These are phyloP conservation scores for Elaeidobius kamerunicus DNA, from an alignment of 2,888 invertebrate species.

Conservation along the genomic window DNA sequence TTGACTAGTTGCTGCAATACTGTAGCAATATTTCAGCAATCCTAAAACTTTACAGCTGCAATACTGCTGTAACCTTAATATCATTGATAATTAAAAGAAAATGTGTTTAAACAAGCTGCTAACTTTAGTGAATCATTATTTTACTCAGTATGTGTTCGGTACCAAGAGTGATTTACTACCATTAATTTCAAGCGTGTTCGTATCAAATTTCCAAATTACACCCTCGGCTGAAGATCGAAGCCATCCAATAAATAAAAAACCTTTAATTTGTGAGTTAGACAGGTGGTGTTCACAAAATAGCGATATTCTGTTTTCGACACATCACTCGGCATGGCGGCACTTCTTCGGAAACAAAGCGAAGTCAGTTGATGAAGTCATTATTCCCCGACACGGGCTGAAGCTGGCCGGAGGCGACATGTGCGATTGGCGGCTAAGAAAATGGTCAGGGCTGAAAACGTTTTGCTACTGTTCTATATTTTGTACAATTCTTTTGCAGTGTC, in stretches of 20 bases:
- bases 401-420: conserved; percentile 11
- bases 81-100: too few relatives aligned
- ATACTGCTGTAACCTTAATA: too few relatives aligned
- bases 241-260: conserved; percentile 5
- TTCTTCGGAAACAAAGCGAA: conserved; percentile 11
- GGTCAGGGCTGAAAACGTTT: not conserved
- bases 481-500: too few relatives aligned
- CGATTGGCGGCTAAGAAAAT: conserved; percentile 6
- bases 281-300: conserved; percentile 14
- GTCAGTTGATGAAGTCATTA: conserved; percentile 23
- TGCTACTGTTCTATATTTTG: not conserved
- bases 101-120: too few relatives aligned
- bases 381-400: conserved; percentile 14
- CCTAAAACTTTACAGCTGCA: too few relatives aligned
- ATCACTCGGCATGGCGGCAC: conserved; percentile 8
- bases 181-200: too few relatives aligned
- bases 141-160: too few relatives aligned
- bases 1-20: too few relatives aligned
- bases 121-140: too few relatives aligned
- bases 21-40: too few relatives aligned
- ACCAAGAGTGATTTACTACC: too few relatives aligned
- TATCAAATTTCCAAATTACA: not conserved
- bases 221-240: not conserved
- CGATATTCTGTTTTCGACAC: conserved; percentile 14
- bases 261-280: conserved; percentile 9